phyloP scores from a whole-genome alignment of 2,113 vertebrate species.

The Scatophagus argus region DNA sequence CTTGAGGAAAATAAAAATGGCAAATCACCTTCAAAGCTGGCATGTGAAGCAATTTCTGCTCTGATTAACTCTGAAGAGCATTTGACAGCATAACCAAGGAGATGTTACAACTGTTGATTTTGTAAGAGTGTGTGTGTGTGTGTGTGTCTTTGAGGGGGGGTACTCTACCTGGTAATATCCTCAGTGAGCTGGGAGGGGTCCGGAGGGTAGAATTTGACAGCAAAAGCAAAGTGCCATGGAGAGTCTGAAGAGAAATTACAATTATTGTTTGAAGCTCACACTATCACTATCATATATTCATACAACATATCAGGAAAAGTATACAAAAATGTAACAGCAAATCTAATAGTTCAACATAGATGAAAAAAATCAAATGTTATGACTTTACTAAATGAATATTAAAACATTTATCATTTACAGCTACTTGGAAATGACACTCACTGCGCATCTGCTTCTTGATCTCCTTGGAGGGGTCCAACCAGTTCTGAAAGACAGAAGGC shows the following conservation, averaged over 20 bases:
- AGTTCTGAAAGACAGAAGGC: slow-evolving; percentile 86
- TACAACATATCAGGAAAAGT: neutral
- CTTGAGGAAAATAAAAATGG: slow-evolving; percentile 16
- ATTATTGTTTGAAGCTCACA: slow-evolving; percentile 15
- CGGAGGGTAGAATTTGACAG: slow-evolving; percentile 98
- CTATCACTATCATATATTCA: neutral
- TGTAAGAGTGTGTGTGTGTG: neutral
- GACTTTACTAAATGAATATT: slow-evolving; percentile 13
- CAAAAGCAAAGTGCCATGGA: slow-evolving; percentile 93
- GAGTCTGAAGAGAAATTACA: slow-evolving; percentile 83
- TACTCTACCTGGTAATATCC: slow-evolving; percentile 95
- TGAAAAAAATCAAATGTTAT: slow-evolving; percentile 4
- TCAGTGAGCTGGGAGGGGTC: slow-evolving; percentile 97
- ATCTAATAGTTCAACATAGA: neutral
- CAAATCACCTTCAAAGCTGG: slow-evolving; percentile 26
- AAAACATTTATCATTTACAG: slow-evolving; percentile 29
- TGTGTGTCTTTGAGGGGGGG: neutral
- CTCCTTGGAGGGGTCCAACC: slow-evolving; percentile 99
- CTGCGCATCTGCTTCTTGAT: slow-evolving; percentile 99
- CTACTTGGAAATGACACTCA: slow-evolving; percentile 83
- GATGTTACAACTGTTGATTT: neutral
- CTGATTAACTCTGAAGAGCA: slow-evolving; percentile 26
- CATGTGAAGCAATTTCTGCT: slow-evolving; percentile 24
- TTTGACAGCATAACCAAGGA: slow-evolving; percentile 30
- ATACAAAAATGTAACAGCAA: neutral